A percentile compares a stretch with the other conserved stretches of the same genome.
phyloP scores from a whole-genome alignment of 1,140 invertebrate species.

The Mylabris phalerata region DNA sequence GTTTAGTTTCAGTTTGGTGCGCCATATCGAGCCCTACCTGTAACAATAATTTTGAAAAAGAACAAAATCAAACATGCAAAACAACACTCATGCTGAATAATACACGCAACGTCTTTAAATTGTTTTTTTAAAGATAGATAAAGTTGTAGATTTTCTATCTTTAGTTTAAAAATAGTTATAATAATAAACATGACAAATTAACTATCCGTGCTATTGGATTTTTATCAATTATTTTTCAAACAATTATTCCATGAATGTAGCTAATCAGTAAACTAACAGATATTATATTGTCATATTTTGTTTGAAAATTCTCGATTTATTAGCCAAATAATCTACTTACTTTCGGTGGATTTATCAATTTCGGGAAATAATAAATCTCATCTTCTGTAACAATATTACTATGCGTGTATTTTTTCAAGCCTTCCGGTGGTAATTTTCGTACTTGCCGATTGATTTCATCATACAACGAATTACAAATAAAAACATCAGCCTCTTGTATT shows the following conservation, averaged over 20 bases:
- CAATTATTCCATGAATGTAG: conserved; percentile 25
- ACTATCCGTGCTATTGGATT: not conserved
- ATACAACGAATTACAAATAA: conserved; percentile 89
- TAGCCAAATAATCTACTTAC: conserved; percentile 41
- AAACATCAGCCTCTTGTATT: conserved; percentile 87
- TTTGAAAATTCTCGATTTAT: not conserved
- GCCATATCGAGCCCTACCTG: conserved; percentile 47
- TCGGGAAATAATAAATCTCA: conserved; percentile 86
- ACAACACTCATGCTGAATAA: conserved; percentile 7
- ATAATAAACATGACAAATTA: not conserved
- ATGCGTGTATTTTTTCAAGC: conserved; percentile 77
- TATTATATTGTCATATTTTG: not conserved
- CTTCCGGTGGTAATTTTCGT: conserved; percentile 60
- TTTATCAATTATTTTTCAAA: not conserved
- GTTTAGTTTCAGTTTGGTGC: conserved; percentile 44
- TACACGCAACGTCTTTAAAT: not conserved
- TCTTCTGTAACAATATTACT: conserved; percentile 79
- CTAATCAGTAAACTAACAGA: not conserved
- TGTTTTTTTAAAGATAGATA: too few relatives aligned
- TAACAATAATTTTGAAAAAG: conserved; percentile 35
- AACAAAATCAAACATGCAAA: conserved; percentile 3
- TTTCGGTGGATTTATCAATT: conserved; percentile 66
- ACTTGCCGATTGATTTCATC: conserved; percentile 80
- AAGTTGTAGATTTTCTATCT: not conserved
- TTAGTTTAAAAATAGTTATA: not conserved